Base-by-base conservation (phyloP, 2,113 vertebrate species). In the Charina bottae region DNA sequence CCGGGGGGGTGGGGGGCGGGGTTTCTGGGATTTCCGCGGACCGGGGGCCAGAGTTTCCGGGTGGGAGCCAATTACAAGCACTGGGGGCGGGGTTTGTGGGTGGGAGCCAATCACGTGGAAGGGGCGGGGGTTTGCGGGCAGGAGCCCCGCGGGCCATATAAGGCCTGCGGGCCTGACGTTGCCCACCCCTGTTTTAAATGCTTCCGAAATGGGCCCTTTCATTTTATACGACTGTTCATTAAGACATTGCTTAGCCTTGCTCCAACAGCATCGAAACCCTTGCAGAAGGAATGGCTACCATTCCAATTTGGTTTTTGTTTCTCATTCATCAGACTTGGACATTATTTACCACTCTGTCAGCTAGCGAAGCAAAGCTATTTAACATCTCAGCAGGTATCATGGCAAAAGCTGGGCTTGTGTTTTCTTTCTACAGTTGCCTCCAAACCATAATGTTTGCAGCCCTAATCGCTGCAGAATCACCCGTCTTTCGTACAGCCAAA, bases 381-480 rank as follows among this genome's bases (percentile, higher is more conserved):
- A 95, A 96, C 90, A 93, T 94, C 95, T 93, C 37, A 94, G 95
- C 90, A 93, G 96, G 95, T 96, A 95, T 55, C 1, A n/a, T 49
- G 21, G 84, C 93, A 86, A 92, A 59, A 58, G 33, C 37, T 90
- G 17, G 46, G 15, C n/a, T 62, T 55, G 28, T 7, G 15, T 54
- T 59, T 85, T 90, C 26, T 60, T 91, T 93, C 92, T 93, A 92
- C 93, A 21, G 95, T 96, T 92, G 93, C 90, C 93, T 94, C 93
- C 95, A 96, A 96, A 95, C 89, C 84, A 28, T 94, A 93, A 89
- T 91, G 90, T 97, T 95, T 92, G 94, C 95, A 96, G 93, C 94
- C 68, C 93, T 93, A 98, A 97, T 98, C 97, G 97, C 87, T n/a
- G 92, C 95, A 94, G 95, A 97, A 97, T 97, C 97, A 97, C 94